Evolutionary conservation across 2,113 vertebrate species (phyloP).

Genomic region (Python bivittatus): DNA sequence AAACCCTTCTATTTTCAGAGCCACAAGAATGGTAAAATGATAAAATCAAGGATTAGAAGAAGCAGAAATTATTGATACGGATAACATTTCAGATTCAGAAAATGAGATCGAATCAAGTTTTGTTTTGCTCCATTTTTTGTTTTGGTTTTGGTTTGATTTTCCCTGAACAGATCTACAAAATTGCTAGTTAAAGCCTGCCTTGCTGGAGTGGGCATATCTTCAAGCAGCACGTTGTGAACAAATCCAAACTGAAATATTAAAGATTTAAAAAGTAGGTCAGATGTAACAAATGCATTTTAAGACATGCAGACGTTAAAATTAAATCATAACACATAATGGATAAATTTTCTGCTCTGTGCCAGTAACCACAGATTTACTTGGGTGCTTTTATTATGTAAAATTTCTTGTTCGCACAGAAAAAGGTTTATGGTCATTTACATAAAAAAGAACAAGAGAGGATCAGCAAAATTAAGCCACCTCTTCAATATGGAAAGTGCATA

Average conservation of each 20-base stretch:
- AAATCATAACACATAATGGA: conserved; percentile 48
- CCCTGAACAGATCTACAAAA: conserved; percentile 28
- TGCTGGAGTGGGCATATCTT: conserved; percentile 47
- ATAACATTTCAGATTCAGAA: background rate
- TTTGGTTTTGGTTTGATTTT: background rate
- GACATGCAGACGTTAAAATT: conserved; percentile 62
- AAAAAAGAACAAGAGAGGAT: conserved; percentile 58
- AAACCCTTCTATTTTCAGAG: background rate
- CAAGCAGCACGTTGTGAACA: conserved; percentile 44
- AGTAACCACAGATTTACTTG: conserved; percentile 44
- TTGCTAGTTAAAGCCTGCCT: conserved; percentile 8
- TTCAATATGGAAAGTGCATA: conserved; percentile 33
- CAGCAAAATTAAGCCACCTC: conserved; percentile 60
- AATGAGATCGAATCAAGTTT: background rate
- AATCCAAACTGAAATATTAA: conserved; percentile 59
- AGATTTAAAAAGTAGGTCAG: conserved; percentile 75
- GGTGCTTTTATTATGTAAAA: conserved; percentile 61
- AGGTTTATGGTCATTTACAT: conserved; percentile 58
- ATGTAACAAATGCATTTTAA: conserved; percentile 69
- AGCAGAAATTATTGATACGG: background rate
- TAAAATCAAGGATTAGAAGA: background rate
- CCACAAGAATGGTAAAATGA: background rate
- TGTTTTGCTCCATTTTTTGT: too few species aligned
- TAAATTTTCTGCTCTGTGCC: conserved; percentile 50
- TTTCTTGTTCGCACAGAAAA: conserved; percentile 52